phyloP scores from a whole-genome alignment of 92 coral and sea anemone genomes.

The Zoanthus gigantus region DNA sequence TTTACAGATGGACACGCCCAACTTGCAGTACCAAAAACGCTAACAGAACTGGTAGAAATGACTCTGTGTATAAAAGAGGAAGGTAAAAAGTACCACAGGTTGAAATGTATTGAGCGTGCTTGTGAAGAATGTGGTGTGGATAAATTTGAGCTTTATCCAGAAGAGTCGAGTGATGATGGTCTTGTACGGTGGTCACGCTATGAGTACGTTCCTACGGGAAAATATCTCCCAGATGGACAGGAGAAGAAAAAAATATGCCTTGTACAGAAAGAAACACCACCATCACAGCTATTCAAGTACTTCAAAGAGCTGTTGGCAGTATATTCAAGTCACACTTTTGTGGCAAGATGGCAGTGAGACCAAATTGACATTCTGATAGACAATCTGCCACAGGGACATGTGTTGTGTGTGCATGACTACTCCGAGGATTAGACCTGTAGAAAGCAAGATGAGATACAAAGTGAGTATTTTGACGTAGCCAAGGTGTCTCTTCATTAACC shows the following conservation, averaged over 20 bases:
- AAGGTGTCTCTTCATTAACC: conserved; percentile 10
- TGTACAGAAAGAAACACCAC: not conserved
- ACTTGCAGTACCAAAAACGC: not conserved
- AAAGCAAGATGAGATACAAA: not conserved
- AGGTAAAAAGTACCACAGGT: not conserved
- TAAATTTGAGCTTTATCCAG: conserved; percentile 6
- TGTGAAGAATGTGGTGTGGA: conserved; percentile 37
- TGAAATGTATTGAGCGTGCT: conserved; percentile 19
- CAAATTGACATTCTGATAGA: not conserved
- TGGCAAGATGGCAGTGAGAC: conserved; percentile 9
- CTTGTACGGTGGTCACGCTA: not conserved
- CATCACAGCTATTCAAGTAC: not conserved
- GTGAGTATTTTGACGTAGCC: not conserved
- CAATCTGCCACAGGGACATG: not conserved
- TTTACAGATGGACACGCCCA: not conserved
- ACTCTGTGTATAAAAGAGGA: conserved; percentile 46
- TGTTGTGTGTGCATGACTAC: not conserved
- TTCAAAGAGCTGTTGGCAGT: not conserved
- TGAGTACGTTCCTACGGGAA: conserved; percentile 1
- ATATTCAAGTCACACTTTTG: not conserved
- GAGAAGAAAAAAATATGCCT: not conserved
- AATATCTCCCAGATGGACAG: not conserved
- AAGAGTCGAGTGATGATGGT: not conserved
- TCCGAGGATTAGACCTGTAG: conserved; percentile 4
- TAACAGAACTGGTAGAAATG: conserved; percentile 39